Percentiles rank a stretch among this genome's conserved stretches.
Evolutionary conservation across 2,113 vertebrate genomes (phyloP).

Genomic region (Oreamnos americanus): DNA sequence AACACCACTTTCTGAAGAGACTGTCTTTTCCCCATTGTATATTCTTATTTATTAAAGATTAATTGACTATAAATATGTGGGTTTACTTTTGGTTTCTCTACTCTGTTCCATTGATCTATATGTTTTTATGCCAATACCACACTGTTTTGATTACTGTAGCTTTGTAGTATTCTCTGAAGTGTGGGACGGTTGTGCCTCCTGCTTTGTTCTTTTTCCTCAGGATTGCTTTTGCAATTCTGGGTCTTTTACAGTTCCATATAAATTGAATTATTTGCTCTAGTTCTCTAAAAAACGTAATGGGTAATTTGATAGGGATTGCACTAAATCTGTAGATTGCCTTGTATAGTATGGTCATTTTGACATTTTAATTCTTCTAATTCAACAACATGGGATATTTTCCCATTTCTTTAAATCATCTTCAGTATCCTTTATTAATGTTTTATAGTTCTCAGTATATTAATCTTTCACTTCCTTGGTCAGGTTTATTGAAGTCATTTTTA

Average conservation of each 20-base stretch:
- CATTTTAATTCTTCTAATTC: neutral
- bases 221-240: neutral
- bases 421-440: neutral
- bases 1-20: neutral
- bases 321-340: neutral
- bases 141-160: neutral
- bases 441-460: neutral
- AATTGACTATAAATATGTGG: neutral
- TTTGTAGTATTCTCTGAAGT: neutral
- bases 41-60: neutral
- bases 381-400: neutral
- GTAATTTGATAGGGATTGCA: neutral
- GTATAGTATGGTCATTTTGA: neutral
- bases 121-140: neutral
- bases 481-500: slow-evolving; percentile 4
- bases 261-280: neutral
- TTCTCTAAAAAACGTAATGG: neutral
- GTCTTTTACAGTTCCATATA: neutral
- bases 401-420: neutral
- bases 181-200: neutral
- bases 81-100: neutral
- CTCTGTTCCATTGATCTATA: neutral
- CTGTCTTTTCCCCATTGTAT: neutral
- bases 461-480: neutral
- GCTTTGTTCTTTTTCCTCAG: neutral